Base-by-base conservation (phyloP, 2,797 vertebrate genomes). In the Micrastur ruficollis region DNA sequence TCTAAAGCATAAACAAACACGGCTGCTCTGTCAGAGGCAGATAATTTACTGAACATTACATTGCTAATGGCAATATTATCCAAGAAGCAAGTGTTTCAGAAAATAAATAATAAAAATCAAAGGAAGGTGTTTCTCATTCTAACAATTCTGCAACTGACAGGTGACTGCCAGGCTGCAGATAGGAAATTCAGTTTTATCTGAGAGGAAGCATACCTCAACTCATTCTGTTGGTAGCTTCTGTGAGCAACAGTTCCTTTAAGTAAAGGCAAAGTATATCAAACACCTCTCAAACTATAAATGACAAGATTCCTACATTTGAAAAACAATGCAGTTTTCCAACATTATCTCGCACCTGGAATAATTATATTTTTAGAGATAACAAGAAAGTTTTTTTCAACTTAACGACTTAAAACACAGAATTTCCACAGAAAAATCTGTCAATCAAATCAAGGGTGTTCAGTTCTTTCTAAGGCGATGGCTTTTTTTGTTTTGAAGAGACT, bases 361-460 rank as follows among this genome's bases (percentile, higher is more conserved):
- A 96, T 92, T 92, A 67, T 40, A 68, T 92, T 96, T 94, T 96
- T 90, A 96, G 80, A 92, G 83, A 74, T 61, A 92, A 80, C 86
- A 93, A 82, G 92, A 92, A 94, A 76, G 56, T 59, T 94, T 90
- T 90, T 91, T 95, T 63, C 87, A 58, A 32, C 66, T 72, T 76
- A 93, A 94, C 19, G 21, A 73, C 62, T 86, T 66, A 49, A 73
- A 93, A 92, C 56, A 81, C 11, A 90, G 81, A 49, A 63, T 27
- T 85, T 81, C 53, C 65, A 53, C 22, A 59, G 67, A 59, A 93
- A 96, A 92, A 90, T 19, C 52, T 56, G 44, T 52, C 74, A 78
- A 2, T 42, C 38, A 81, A 79, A 84, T 78, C 74, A 82, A 58
- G 14, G 10, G 6, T 23, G 8, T 52, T 93, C 42, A 44, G 5